phyloP scores from a whole-genome alignment of 2,888 invertebrate species.

The Argynnis bischoffii region DNA sequence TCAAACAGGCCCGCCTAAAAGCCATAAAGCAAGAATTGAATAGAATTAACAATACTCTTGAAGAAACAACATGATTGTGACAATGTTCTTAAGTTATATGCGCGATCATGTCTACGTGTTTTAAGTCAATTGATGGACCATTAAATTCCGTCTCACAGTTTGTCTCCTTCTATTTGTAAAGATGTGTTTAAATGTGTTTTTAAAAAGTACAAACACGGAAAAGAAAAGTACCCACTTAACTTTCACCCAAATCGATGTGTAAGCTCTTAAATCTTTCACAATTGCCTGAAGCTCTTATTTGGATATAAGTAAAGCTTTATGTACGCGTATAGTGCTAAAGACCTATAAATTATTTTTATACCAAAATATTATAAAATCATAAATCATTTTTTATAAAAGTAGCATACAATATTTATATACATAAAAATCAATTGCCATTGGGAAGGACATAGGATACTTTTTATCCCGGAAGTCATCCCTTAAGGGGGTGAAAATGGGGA shows the following conservation, averaged over 20 bases:
- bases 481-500: too few relatives aligned
- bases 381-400: too few relatives aligned
- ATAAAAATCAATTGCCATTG: too few relatives aligned
- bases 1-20: too few relatives aligned
- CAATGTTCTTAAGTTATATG: neutral
- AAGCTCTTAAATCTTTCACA: neutral
- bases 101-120: neutral
- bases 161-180: neutral
- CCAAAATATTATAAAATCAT: too few relatives aligned
- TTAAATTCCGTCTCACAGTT: slow-evolving; percentile 26
- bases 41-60: neutral
- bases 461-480: too few relatives aligned
- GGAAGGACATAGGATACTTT: too few relatives aligned
- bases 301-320: neutral
- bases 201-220: slow-evolving; percentile 1
- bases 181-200: slow-evolving; percentile 5
- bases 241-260: neutral
- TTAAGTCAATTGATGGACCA: slow-evolving; percentile 15
- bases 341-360: too few relatives aligned
- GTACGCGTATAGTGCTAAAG: too few relatives aligned
- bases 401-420: too few relatives aligned
- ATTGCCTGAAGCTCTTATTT: too few relatives aligned
- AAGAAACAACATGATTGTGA: neutral
- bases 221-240: neutral
- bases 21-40: too few relatives aligned